Conservation (phyloP, 2,797 vertebrate species). For the Buphagus erythrorhynchus region DNA sequence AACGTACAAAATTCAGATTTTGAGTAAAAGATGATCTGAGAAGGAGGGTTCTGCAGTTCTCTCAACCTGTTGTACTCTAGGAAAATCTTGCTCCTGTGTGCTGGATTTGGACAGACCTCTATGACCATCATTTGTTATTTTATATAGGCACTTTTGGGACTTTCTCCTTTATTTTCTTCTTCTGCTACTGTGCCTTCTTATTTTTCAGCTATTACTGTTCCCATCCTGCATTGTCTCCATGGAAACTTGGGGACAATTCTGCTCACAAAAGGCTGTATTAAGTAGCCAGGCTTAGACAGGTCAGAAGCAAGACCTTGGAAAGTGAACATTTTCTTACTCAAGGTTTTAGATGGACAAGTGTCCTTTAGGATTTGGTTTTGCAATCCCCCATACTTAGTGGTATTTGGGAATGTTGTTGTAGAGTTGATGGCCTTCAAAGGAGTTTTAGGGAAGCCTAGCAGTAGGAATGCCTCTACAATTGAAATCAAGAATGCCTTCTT, state of each 20-base stretch:
- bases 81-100: neutral
- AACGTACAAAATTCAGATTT: neutral
- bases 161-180: neutral
- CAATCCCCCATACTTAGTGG: accelerated
- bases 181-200: neutral
- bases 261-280: neutral
- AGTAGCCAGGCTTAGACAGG: neutral
- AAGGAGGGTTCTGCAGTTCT: neutral
- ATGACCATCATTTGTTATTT: neutral
- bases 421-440: neutral
- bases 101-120: neutral
- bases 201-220: neutral
- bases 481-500: neutral
- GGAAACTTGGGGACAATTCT: neutral
- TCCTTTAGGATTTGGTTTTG: neutral
- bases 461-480: neutral
- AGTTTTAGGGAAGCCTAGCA: neutral
- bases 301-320: neutral
- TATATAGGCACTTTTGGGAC: neutral
- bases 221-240: neutral
- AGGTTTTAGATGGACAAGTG: neutral
- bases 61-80: neutral
- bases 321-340: neutral
- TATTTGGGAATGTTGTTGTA: neutral
- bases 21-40: neutral